Evolutionary conservation across 1,140 invertebrate species (phyloP).

Genomic region (Ceratitis capitata): DNA sequence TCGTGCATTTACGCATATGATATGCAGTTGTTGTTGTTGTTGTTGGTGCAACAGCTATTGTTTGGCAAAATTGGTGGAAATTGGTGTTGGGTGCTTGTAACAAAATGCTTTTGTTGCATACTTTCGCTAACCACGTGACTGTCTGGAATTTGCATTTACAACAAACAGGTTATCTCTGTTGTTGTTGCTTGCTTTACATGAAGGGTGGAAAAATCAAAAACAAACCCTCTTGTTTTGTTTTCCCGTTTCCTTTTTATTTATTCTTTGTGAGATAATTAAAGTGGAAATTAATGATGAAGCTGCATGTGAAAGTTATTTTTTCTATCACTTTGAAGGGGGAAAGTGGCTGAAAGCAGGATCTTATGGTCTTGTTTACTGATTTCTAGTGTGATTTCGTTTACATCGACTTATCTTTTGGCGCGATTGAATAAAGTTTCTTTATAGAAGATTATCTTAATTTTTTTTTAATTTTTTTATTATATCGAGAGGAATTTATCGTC

Average conservation of each 20-base stretch:
- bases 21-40: background rate
- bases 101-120: background rate
- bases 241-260: background rate
- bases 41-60: background rate
- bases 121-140: slow-evolving; percentile 24
- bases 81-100: background rate
- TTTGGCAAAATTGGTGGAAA: background rate
- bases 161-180: background rate
- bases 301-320: background rate
- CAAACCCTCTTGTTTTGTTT: background rate
- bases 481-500: too few species aligned
- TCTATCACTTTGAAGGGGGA: background rate
- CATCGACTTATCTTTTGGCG: background rate
- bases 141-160: slow-evolving; percentile 21
- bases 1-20: slow-evolving; percentile 19
- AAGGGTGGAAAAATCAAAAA: background rate
- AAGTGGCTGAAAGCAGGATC: background rate
- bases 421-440: background rate
- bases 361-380: background rate
- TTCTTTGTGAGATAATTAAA: background rate
- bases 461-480: too few species aligned
- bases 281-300: slow-evolving; percentile 29
- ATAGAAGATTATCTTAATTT: too few species aligned
- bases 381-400: background rate
- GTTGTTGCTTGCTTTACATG: too few species aligned